phyloP scores from a whole-genome alignment of 1,140 invertebrate genomes.

The Thaumetopoea pityocampa region DNA sequence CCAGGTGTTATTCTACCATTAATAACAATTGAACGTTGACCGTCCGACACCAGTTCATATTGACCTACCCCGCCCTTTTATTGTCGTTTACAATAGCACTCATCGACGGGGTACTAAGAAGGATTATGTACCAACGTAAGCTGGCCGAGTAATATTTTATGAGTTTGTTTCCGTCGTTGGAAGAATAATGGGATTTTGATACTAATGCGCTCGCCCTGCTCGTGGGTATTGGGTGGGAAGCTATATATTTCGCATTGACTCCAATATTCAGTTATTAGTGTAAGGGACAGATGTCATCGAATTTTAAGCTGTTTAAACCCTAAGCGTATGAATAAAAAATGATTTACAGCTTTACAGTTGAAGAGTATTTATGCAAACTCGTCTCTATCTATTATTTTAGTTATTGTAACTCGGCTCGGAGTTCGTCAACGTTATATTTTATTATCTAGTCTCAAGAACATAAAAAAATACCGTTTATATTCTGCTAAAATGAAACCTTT shows the following conservation, averaged over 20 bases:
- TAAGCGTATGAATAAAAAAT: too few species aligned
- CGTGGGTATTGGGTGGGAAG: too few species aligned
- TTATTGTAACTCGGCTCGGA: too few species aligned
- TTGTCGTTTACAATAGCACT: constrained; percentile 16
- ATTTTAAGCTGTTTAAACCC: too few species aligned
- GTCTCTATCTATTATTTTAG: too few species aligned
- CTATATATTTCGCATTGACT: constrained; percentile 15
- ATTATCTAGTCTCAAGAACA: too few species aligned
- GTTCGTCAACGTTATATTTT: too few species aligned
- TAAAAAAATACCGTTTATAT: too few species aligned
- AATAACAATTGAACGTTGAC: constrained; percentile 69
- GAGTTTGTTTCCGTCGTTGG: constrained; percentile 46
- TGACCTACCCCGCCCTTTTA: constrained; percentile 30
- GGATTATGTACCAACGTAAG: constrained; percentile 30
- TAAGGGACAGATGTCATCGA: constrained; percentile 5
- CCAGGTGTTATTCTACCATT: constrained; percentile 65
- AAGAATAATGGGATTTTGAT: constrained; percentile 62
- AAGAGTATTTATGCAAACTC: too few species aligned
- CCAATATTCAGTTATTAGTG: constrained; percentile 1
- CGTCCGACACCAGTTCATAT: constrained; percentile 43
- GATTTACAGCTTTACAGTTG: too few species aligned
- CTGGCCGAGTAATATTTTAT: constrained; percentile 61
- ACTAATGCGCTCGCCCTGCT: constrained; percentile 45
- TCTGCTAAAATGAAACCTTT: too few species aligned
- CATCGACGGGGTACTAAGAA: constrained; percentile 10